Evolutionary conservation across 2,797 vertebrate genomes (phyloP).

Genomic region (Gila robusta): DNA sequence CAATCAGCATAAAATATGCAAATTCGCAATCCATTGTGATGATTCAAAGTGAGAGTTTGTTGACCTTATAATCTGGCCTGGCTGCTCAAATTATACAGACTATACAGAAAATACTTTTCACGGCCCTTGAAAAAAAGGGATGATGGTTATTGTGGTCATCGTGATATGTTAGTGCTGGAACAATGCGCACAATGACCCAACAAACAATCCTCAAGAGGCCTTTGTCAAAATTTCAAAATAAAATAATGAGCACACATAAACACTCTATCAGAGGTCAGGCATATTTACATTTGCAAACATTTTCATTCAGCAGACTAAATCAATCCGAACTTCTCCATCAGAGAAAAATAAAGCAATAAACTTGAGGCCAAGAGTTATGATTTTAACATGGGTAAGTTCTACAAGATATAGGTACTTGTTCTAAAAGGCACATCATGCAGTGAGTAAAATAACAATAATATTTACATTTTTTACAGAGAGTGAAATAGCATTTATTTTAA

Average conservation of each 20-base stretch:
- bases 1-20: constrained; percentile 31
- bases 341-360: constrained; percentile 10
- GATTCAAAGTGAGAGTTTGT: constrained; percentile 29
- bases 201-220: constrained; percentile 1
- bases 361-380: not conserved
- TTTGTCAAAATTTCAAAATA: constrained; percentile 16
- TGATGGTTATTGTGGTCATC: not conserved
- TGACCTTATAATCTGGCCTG: not conserved
- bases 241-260: constrained; percentile 7
- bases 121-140: not conserved
- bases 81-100: constrained; percentile 10
- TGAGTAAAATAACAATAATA: too few species aligned
- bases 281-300: not conserved
- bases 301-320: constrained; percentile 2
- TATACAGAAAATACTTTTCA: not conserved
- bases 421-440: too few species aligned
- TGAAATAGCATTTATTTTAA: too few species aligned
- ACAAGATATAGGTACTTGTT: not conserved
- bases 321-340: constrained; percentile 7
- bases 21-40: not conserved
- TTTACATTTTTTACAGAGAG: too few species aligned
- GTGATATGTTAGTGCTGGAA: constrained; percentile 19
- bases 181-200: not conserved
- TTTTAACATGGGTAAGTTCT: not conserved
- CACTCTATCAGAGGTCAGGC: not conserved